Evolutionary conservation across 2,888 invertebrate species (phyloP), one percentile per base, ranked within the genome.

Genomic region (Chloroclystis v-ata): DNA sequence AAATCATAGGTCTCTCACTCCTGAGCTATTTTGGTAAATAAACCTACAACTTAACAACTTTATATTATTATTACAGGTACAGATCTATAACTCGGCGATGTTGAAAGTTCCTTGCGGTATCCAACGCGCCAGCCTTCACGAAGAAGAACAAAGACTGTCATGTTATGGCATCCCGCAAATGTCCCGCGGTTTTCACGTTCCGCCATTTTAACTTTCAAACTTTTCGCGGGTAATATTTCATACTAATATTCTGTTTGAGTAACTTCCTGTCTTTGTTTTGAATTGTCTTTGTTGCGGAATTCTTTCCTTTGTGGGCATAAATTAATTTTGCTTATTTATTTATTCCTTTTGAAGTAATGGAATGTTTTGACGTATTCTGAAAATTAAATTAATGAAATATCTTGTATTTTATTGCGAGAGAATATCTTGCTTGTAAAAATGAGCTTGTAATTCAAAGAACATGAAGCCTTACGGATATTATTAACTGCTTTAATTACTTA

Each of bases 81-180:
- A n/a, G n/a, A 9, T 9, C 1, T 8, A 26, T 6, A 26, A 26
- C 8, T 26, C n/a, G n/a, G n/a, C n/a, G n/a, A 32, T n/a, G 14
- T 14, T 16, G 5, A 10, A 43, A 43, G 0, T 25, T 28, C 6
- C 1, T 41, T 29, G 35, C 37, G 26, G 30, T 37, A 42, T 50
- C 46, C 42, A 51, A 59, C 44, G 39, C 38, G 13, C 3, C 28
- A 11, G 40, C 61, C 52, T 47, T 53, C 54, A 57, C 56, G 37
- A 4, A 35, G 43, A 48, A 29, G 49, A 46, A 24, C 45, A 32
- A 47, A 50, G 64, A 67, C 72, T 74, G 77, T 74, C 79, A 75
- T 60, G 67, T 65, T 69, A 66, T 54, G 79, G 82, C 66, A 77
- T 79, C 78, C 82, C 82, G 60, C 82, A 80, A 85, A 83, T 78